Conservation (phyloP, 2,113 vertebrate species). For the Periophthalmodon schlosseri region DNA sequence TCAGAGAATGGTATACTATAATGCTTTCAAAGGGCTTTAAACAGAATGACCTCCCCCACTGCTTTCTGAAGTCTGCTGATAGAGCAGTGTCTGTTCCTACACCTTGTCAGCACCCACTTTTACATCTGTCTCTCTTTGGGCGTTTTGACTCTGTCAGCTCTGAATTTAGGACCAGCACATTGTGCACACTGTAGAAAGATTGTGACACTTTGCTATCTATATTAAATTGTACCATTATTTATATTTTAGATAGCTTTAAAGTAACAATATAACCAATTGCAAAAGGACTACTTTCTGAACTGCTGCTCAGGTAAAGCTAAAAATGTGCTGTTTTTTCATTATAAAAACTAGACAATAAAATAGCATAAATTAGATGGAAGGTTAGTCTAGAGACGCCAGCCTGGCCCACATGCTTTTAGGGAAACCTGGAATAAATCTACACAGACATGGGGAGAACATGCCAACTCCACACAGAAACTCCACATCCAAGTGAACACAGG, state of each 20-base stretch:
- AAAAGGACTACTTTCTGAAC: too few species aligned
- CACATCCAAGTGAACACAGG: too few species aligned
- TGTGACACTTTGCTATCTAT: neutral
- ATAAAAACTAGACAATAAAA: too few species aligned
- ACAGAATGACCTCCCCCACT: neutral
- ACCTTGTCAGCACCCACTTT: constrained; percentile 26
- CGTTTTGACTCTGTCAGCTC: constrained; percentile 10
- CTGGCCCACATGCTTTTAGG: neutral
- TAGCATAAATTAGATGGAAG: too few species aligned
- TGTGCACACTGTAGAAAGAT: neutral
- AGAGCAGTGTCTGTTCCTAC: constrained; percentile 4
- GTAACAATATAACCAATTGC: too few species aligned
- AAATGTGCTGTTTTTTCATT: too few species aligned
- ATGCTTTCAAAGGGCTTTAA: neutral
- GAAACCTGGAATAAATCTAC: neutral
- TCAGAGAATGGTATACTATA: neutral
- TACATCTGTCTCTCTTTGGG: constrained; percentile 13
- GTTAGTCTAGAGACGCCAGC: too few species aligned
- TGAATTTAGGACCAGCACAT: neutral
- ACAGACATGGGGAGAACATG: too few species aligned
- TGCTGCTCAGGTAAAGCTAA: too few species aligned
- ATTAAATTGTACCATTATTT: too few species aligned
- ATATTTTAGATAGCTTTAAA: too few species aligned
- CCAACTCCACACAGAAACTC: too few species aligned
- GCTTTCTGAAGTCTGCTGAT: constrained; percentile 14